Evolutionary conservation across 2,888 invertebrate genomes (phyloP).

Genomic region (Diarsia rubi): DNA sequence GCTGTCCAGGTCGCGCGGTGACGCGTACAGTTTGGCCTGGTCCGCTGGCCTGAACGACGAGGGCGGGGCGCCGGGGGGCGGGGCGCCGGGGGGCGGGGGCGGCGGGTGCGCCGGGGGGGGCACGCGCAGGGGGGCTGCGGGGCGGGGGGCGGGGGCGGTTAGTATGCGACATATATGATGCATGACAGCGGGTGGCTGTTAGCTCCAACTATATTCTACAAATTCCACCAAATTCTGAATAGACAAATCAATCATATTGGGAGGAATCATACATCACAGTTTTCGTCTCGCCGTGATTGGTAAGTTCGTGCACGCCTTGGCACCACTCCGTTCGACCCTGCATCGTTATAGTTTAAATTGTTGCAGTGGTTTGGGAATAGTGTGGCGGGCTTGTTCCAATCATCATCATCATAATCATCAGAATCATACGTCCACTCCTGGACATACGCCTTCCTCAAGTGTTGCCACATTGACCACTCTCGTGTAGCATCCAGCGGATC

Average conservation of each 20-base stretch:
- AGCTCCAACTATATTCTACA: not conserved
- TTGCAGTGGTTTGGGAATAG: too few species aligned
- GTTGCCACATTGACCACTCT: too few species aligned
- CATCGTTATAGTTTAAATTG: not conserved
- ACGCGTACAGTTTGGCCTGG: constrained; percentile 93
- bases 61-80: constrained; percentile 94
- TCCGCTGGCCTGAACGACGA: constrained; percentile 96
- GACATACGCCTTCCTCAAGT: too few species aligned
- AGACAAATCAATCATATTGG: not conserved
- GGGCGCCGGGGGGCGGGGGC: constrained; percentile 92
- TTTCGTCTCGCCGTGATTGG: not conserved
- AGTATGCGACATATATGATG: not conserved
- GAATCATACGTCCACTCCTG: too few species aligned
- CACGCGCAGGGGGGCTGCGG: constrained; percentile 85
- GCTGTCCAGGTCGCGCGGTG: constrained; percentile 94
- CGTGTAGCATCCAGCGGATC: too few species aligned
- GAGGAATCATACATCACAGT: not conserved
- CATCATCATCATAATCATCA: too few species aligned
- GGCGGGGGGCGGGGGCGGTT: not conserved
- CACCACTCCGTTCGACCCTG: not conserved
- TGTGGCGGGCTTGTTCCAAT: too few species aligned
- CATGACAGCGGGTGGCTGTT: not conserved
- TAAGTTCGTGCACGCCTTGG: not conserved
- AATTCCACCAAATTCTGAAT: not conserved
- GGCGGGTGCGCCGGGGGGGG: constrained; percentile 96